These are phyloP conservation scores for Homarus americanus DNA, from an alignment of 1,140 invertebrate species.

Conservation along the genomic window DNA sequence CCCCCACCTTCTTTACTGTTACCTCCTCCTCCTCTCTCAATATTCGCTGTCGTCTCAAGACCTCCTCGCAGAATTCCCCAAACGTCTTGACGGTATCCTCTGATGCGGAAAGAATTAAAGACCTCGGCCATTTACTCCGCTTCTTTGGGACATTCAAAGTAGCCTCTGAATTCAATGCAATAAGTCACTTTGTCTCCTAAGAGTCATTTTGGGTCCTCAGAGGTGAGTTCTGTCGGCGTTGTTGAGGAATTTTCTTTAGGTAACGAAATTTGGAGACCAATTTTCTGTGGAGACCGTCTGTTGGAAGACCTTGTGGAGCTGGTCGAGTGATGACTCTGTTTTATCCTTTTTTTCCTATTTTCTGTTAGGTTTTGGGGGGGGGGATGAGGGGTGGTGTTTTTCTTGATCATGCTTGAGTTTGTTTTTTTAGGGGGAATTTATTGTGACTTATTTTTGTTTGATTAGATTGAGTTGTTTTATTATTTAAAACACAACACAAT, in stretches of 20 bases:
- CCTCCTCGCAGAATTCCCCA: background rate
- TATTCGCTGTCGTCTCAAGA: background rate
- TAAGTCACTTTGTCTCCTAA: conserved; percentile 1
- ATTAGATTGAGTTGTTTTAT: no score
- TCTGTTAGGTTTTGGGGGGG: no score
- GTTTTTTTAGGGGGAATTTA: no score
- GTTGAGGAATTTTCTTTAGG: background rate
- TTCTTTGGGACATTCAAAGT: background rate
- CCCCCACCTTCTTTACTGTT: background rate
- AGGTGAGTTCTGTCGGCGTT: background rate
- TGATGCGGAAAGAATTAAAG: background rate
- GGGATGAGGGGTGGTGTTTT: no score
- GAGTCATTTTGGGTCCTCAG: background rate
- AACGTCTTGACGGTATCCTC: background rate
- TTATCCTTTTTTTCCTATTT: no score
- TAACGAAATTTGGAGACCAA: conserved; percentile 2
- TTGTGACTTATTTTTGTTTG: no score
- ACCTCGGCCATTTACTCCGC: background rate
- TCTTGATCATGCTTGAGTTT: no score
- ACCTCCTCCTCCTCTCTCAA: background rate
- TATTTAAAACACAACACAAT: no score
- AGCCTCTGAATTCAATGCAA: background rate
- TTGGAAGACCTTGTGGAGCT: no score
- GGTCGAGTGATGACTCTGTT: no score
- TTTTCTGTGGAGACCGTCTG: background rate